Conservation (phyloP, 2,888 invertebrate genomes). For the Apamea monoglypha region DNA sequence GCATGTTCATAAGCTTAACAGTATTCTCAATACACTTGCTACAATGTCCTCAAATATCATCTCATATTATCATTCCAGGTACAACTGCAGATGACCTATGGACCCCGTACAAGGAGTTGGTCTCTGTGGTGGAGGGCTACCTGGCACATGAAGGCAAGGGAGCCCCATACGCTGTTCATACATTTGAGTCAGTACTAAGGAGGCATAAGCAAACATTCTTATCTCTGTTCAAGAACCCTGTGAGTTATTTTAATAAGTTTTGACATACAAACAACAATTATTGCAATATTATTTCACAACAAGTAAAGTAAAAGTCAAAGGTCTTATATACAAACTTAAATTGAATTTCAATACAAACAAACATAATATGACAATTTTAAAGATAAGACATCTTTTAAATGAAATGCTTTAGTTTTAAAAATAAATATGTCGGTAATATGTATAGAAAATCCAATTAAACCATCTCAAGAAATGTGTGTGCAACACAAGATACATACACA, state of each 20-base stretch:
- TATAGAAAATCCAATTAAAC: not conserved
- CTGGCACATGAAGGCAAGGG: constrained; percentile 91
- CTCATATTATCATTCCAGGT: constrained; percentile 68
- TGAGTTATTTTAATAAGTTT: constrained; percentile 84
- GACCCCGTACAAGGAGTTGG: constrained; percentile 95
- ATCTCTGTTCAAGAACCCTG: constrained; percentile 96
- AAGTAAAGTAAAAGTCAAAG: no score
- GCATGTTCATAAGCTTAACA: not conserved
- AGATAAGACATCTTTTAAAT: not conserved
- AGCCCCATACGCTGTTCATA: constrained; percentile 90
- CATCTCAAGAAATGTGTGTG: not conserved
- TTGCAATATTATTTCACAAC: not conserved
- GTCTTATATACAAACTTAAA: no score
- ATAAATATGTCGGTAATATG: not conserved
- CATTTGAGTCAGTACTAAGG: constrained; percentile 94
- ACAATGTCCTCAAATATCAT: not conserved
- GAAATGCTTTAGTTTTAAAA: not conserved
- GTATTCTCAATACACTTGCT: not conserved
- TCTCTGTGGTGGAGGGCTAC: constrained; percentile 92
- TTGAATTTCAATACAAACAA: no score
- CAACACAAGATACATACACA: no score
- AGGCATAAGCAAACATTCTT: constrained; percentile 97
- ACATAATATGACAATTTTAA: not conserved
- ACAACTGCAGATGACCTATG: constrained; percentile 93
- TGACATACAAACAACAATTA: not conserved